Base-by-base conservation (phyloP, 1,140 invertebrate genomes). In the Drosophila kurseongensis region DNA sequence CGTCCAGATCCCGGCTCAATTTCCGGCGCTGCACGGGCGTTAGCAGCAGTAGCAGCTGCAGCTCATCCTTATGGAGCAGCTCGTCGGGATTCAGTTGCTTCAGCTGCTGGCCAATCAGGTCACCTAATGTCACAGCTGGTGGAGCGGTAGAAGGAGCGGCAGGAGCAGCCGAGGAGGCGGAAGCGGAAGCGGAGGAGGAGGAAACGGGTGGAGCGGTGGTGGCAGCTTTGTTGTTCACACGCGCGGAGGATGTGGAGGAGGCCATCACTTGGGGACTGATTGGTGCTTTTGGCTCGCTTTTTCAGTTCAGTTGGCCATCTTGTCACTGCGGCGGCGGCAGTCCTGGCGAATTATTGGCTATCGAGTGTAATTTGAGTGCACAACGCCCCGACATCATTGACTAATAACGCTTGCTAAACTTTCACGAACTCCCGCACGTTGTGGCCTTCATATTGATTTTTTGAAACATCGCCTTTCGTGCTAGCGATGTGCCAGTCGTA, bases 41-140 rank as follows among this genome's bases (percentile, higher is more conserved):
- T 16, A 86, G 27, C 40, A 80, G 74, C 41, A 77, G 50, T 27
- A 75, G 56, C 60, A 86, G 62, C 41, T 86, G 82, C 42, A 86
- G 58, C 60, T 86, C 82, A 78, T 86, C 82, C 42, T 80, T 86
- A 45, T 80, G 75, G 1, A 75, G 42, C 44, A 78, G 62, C 23
- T 74, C 75, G 12, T 75, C 75, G 5, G 67, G 56, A 54, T 83
- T 86, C 13, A 83, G 47, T 14, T 76, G 69, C 44, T 83, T 75
- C 44, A 86, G 44, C 57, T 86, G 82, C 47, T 78, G 72, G 40
- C 66, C 61, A 65, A 86, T 78, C 58, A 86, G 74, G 29, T 86
- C 82, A 56, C 71, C 63, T 8, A 86, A 68, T 35, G 73, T 63
- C 35, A 76, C 62, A 40, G 41, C 61, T 44, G 62, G 41, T 0